Conservation (phyloP, 2,113 vertebrate genomes). For the Psammodynastes pulverulentus region DNA sequence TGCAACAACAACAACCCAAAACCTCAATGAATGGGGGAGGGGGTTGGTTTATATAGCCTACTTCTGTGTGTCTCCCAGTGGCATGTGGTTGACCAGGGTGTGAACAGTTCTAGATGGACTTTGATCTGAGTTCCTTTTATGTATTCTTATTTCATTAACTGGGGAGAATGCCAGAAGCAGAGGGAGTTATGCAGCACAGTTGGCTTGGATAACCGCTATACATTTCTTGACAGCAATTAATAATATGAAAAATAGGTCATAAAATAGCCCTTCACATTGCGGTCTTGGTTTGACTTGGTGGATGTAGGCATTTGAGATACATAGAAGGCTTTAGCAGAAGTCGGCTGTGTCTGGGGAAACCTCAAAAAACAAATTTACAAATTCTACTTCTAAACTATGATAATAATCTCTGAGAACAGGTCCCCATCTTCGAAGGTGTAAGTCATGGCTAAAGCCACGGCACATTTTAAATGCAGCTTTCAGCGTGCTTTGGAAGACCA, state of each 20-base stretch:
- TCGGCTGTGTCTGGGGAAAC: neutral
- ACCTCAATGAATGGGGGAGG: neutral
- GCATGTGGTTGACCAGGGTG: neutral
- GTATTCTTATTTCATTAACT: neutral
- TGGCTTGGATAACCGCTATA: neutral
- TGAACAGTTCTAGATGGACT: neutral
- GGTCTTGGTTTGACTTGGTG: neutral
- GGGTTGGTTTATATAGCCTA: neutral
- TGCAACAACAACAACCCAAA: neutral
- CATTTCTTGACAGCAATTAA: neutral
- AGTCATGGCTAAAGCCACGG: conserved; percentile 8
- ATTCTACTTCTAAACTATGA: conserved; percentile 29
- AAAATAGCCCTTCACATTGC: neutral
- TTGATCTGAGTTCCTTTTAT: neutral
- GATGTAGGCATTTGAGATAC: neutral
- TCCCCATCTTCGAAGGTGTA: conserved; percentile 24
- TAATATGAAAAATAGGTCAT: neutral
- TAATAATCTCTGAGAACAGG: conserved; percentile 47
- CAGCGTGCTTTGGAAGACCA: conserved; percentile 50
- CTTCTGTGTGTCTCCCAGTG: neutral
- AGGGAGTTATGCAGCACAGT: neutral
- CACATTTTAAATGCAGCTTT: neutral
- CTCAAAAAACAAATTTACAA: conserved; percentile 20
- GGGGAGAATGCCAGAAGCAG: neutral
- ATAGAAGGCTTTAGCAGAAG: neutral